These are phyloP conservation scores for Andrena fulva DNA, from an alignment of 2,888 invertebrate genomes.

Conservation along the genomic window DNA sequence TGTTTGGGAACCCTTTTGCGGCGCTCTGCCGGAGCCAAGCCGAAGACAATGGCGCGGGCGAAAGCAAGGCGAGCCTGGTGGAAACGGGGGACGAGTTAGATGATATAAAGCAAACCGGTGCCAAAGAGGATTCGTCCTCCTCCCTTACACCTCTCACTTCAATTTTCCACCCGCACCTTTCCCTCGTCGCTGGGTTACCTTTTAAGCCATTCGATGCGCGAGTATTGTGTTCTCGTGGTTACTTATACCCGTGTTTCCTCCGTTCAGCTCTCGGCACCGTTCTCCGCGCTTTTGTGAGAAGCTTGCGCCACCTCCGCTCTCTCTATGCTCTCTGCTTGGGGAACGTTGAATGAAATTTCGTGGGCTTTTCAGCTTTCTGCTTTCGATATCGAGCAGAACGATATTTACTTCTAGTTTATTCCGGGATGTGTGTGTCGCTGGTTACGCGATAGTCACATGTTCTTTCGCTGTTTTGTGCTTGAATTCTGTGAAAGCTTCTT, in stretches of 20 bases:
- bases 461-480: no score
- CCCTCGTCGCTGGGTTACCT: slow-evolving; percentile 24
- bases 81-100: slow-evolving; percentile 57
- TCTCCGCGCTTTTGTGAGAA: neutral
- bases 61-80: slow-evolving; percentile 36
- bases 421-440: neutral
- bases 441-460: no score
- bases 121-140: slow-evolving; percentile 41
- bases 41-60: slow-evolving; percentile 68
- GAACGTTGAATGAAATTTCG: neutral
- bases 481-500: no score
- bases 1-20: slow-evolving; percentile 61
- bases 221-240: slow-evolving; percentile 35
- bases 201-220: slow-evolving; percentile 34
- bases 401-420: neutral
- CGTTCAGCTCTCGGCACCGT: slow-evolving; percentile 4
- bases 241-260: slow-evolving; percentile 44
- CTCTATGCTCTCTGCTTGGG: neutral
- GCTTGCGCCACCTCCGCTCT: no score
- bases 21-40: slow-evolving; percentile 28
- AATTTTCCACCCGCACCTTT: slow-evolving; percentile 39
- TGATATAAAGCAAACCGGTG: slow-evolving; percentile 64
- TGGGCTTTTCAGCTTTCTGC: neutral
- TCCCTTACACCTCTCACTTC: slow-evolving; percentile 23
- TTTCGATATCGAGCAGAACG: neutral